Base-by-base conservation (phyloP, 2,888 invertebrate genomes). In the Eristalis arbustorum region DNA sequence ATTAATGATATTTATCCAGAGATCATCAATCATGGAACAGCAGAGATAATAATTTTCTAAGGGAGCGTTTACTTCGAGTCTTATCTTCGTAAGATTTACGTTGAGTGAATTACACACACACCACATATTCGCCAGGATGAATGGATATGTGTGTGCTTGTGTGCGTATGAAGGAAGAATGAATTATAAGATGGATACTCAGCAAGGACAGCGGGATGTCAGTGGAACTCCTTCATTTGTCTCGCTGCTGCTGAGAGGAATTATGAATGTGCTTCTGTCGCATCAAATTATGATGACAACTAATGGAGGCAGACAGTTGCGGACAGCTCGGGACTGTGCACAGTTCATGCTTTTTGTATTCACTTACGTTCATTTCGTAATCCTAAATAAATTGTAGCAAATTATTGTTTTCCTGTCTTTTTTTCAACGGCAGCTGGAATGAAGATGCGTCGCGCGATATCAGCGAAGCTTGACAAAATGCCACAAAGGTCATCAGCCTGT, bases 11-110 rank as follows among this genome's bases (percentile, higher is more conserved):
- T 59, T 59, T 59, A 59, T 69, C 57, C 37, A 23, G 57, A 23
- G 59, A 59, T 59, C 69, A 69, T 69, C 57, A 69, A 69, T 69
- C 69, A 69, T 69, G 31, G 23, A 37, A 57, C 18, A 25, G 37
- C 8, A n/a, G 69, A 69, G 59, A 59, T 49, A 49, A 49, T 49
- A 49, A 49, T 49, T 49, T 49, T 49, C 49, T 49, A 5, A 49
- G 49, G 49, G 49, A 49, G n/a, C 49, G n/a, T 49, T 49, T 49
- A 49, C 49, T n/a, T n/a, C 5, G 49, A 49, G 49, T 49, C 49
- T 18, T 49, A 49, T 49, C 49, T n/a, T 49, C 18, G 18, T 1
- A 49, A 49, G 49, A 49, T 49, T 49, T 49, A 49, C 49, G 49
- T 49, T 49, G 49, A 49, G 49, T 49, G 49, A 49, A 49, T 49